phyloP scores from a whole-genome alignment of 2,797 vertebrate species.

The Balearica regulorum region DNA sequence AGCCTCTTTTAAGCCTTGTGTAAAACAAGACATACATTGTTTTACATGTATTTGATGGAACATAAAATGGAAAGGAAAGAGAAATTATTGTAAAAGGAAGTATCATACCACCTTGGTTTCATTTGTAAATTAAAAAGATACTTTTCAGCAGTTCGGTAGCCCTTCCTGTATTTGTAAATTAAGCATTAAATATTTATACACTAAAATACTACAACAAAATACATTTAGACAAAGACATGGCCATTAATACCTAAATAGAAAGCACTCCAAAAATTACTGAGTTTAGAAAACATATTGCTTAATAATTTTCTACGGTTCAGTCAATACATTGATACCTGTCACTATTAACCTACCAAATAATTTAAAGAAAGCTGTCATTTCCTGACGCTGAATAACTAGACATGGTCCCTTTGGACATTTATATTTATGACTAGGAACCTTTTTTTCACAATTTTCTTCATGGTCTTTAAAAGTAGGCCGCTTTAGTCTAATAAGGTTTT shows the following conservation, averaged over 20 bases:
- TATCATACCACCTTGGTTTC: background rate
- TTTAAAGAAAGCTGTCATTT: conserved; percentile 91
- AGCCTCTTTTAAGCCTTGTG: background rate
- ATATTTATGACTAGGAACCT: conserved; percentile 38
- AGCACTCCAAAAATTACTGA: background rate
- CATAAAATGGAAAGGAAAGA: background rate
- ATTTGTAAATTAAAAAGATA: background rate
- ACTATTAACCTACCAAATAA: conserved; percentile 84
- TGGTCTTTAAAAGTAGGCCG: conserved; percentile 68
- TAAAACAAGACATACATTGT: background rate
- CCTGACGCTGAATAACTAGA: conserved; percentile 84
- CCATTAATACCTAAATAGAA: background rate
- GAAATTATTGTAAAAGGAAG: background rate
- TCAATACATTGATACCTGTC: background rate
- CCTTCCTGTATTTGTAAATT: background rate
- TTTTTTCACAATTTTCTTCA: conserved; percentile 60
- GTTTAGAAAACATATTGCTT: background rate
- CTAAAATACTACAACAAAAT: background rate
- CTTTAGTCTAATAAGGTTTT: conserved; percentile 73
- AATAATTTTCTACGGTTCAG: background rate
- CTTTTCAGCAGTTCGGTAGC: background rate
- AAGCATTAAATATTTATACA: background rate
- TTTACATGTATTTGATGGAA: background rate
- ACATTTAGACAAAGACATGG: background rate
- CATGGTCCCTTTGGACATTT: conserved; percentile 68